Evolutionary conservation across 2,888 invertebrate species (phyloP), one percentile per base, ranked within the genome.

Genomic region (Chymomyza procnemis): DNA sequence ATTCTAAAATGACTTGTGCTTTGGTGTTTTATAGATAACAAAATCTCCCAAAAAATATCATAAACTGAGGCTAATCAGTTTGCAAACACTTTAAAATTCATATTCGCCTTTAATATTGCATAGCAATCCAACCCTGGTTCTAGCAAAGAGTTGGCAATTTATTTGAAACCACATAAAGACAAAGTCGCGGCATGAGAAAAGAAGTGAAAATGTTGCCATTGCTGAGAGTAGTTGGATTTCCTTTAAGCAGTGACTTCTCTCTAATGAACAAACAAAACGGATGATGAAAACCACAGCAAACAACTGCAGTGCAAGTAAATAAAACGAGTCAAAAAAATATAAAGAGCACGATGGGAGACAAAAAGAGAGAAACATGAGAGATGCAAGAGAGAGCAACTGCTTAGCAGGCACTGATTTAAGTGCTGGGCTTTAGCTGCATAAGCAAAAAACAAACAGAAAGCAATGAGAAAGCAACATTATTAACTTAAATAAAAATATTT

Each of bases 401-500:
- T 80, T 76, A 84, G 72, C 80, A 74, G 81, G 72, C 71, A 21
- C 61, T 34, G 61, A 47, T 60, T 60, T 60, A 34, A 34, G 52
- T 19, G 61, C 56, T 41, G 34, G 34, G 34, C 34, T 41, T 41
- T 9, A 12, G 64, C 68, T 80, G 74, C 79, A 84, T 76, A 79
- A 84, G 74, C 84, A 79, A 76, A 58, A 46, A 58, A 46, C 56
- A 56, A 56, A 61, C 48, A 26, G 54, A 21, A 14, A 55, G 52
- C 19, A 26, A 22, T 16, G 30, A 79, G 75, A 72, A 66, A 73
- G 75, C 73, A 66, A 73, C 79, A 79, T 85, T 83, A 83, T 83
- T 83, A 85, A 83, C 82, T 85, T 76, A 81, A 83, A 83, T 78
- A 84, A 83, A 85, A 83, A 83, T 83, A 83, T 83, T 83, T 83